phyloP scores from a whole-genome alignment of 1,140 invertebrate genomes.

The Trypoxylus dichotomus region DNA sequence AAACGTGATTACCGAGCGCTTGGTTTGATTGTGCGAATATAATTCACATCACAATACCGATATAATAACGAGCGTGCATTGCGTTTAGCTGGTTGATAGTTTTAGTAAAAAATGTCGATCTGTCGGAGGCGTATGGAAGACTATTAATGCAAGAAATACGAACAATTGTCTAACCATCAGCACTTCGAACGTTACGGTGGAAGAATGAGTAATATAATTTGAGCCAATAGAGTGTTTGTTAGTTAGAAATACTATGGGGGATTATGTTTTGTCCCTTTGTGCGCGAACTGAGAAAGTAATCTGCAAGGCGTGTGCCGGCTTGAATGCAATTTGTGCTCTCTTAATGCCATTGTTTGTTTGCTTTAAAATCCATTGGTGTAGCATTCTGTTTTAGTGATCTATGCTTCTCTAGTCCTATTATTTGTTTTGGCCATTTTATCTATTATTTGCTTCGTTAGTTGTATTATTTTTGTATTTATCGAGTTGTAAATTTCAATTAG shows the following conservation, averaged over 20 bases:
- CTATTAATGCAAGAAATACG: constrained; percentile 16
- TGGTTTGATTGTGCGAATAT: background rate
- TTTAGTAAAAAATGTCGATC: background rate
- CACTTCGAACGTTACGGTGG: background rate
- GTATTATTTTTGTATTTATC: background rate
- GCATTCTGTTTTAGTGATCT: background rate
- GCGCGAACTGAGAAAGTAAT: background rate
- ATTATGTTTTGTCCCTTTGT: background rate
- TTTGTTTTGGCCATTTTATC: background rate
- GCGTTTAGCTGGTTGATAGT: background rate
- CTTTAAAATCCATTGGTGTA: background rate
- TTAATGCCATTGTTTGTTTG: background rate
- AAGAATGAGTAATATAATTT: constrained; percentile 5
- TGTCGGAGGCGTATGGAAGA: background rate
- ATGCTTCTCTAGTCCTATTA: background rate
- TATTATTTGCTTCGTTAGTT: background rate
- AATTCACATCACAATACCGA: background rate
- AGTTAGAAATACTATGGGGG: background rate
- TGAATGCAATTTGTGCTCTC: background rate
- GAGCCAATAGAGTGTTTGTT: background rate
- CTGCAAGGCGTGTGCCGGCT: background rate
- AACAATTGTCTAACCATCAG: constrained; percentile 4
- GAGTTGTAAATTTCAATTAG: background rate
- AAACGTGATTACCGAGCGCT: background rate
- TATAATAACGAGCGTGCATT: background rate